Base-by-base conservation (phyloP, 1,140 invertebrate genomes). In the Procambarus virginalis region DNA sequence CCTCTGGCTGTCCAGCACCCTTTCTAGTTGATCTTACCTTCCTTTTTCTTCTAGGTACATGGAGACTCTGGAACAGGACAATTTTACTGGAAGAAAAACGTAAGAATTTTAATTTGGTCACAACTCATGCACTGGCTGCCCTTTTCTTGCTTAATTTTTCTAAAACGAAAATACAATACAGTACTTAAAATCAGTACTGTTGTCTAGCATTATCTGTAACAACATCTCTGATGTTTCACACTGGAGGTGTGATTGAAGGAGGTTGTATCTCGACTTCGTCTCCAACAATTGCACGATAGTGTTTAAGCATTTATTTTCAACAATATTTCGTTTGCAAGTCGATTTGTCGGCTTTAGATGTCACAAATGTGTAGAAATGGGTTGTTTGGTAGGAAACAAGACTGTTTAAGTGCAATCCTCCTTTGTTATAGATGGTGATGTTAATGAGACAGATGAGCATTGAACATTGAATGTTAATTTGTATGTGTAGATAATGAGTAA, bases 11-110 rank as follows among this genome's bases (percentile, higher is more conserved):
- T 73, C 68, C 4, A 55, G 78, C 49, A 58, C n/a, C 78, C 78
- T 80, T 55, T 80, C 78, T 55, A 46, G 46, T 83, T 83, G 17
- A 55, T 58, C 46, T 83, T 48, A 49, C 64, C 60, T 75, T 46
- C 83, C 64, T 75, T 75, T 75, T 46, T 68, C 85, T 60, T 87
- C 76, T 87, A 87, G 85, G 85, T 87, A 87, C 76, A 87, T 80
- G 60, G 85, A 87, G 77, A 87, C 85, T 34, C 64, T 87, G 77
- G 85, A 87, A 87, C 85, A 87, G 68, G 85, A 87, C 76, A 55
- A 75, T 60, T 80, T 68, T 55, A 80, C 76, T 46, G 22, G 22
- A 8, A 64, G 85, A 14, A 79, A 48, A 87, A 78, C 78, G 85
- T 87, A 87, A 87, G 85, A 77, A 55, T 46, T 45, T 83, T 34